Evolutionary conservation across 2,888 invertebrate genomes (phyloP), one percentile per base, ranked within the genome.

Genomic region (Lysandra coridon): DNA sequence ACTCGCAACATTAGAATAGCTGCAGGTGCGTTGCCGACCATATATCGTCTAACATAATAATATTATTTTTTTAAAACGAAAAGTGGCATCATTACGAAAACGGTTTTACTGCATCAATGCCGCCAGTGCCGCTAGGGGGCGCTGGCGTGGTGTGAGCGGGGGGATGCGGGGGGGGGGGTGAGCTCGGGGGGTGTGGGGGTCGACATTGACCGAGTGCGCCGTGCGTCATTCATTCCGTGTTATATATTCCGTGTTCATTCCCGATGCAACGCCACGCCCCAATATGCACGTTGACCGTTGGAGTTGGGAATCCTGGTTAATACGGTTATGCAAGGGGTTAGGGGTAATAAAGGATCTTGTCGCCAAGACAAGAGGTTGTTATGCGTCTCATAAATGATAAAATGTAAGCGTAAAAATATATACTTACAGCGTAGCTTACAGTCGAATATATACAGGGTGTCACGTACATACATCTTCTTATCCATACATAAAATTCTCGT

Each of bases 121-220:
- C 14, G 53, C 14, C 14, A 57, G 14, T 0, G 4, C 57, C 57
- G 57, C 57, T 57, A 57, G 57, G 57, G 57, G 57, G 57, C 57
- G 57, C 57, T 17, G 57, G 57, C n/a, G 49, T 12, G 7, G 44
- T 17, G 17, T 14, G 40, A 14, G 69, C 33, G 14, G 33, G 49
- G 37, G 4, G 7, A 44, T 33, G 23, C 17, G 6, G 53, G 10
- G 73, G 73, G 79, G 79, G 44, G 64, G 4, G 74, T n/a, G 79
- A 62, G 74, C 4, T 76, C 60, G n/a, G 53, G 78, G 79, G 64
- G 75, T 60, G 69, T 33, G 76, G 79, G 81, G 62, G 79, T 80
- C 81, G 82, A 83, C 83, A 83, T 83, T 83, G 83, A 83, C 83
- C 83, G 80, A 81, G 80, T 83, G 83, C 81, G 82, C 81, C 81